A percentile compares a stretch with the other conserved stretches of the same genome.
These are phyloP conservation scores for Chromobotia macracanthus DNA, from an alignment of 2,797 vertebrate species.

Conservation along the genomic window DNA sequence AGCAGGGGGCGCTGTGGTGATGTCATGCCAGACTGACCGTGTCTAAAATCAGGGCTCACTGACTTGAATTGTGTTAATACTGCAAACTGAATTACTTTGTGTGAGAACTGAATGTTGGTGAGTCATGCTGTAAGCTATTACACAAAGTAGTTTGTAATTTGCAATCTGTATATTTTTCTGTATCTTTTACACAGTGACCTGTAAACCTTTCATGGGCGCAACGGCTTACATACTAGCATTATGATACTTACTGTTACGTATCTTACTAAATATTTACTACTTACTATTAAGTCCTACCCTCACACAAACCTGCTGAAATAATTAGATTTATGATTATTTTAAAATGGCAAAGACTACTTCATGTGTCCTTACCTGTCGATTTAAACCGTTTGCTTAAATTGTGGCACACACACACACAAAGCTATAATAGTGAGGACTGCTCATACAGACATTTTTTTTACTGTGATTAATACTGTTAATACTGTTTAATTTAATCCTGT, in stretches of 20 bases:
- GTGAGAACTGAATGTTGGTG: not conserved
- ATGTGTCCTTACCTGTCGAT: too few relatives aligned
- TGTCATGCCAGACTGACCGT: not conserved
- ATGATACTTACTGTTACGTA: not conserved
- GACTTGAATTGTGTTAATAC: constrained; percentile 15
- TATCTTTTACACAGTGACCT: not conserved
- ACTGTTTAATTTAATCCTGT: too few relatives aligned
- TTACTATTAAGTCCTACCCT: not conserved
- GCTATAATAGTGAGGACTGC: too few relatives aligned
- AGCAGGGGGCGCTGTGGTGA: constrained; percentile 43
- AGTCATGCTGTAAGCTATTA: not conserved
- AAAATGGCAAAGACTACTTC: not conserved
- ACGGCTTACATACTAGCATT: not conserved
- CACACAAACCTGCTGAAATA: constrained; percentile 2
- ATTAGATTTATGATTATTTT: not conserved
- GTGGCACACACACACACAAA: not conserved
- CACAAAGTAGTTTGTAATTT: constrained; percentile 28
- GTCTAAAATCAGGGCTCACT: not conserved
- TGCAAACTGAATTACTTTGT: constrained; percentile 23
- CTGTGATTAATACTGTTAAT: too few relatives aligned
- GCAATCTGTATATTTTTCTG: constrained; percentile 5
- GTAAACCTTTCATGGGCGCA: not conserved
- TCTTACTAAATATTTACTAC: too few relatives aligned
- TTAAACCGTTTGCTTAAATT: not conserved
- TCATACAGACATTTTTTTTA: too few relatives aligned